Evolutionary conservation across 2,888 invertebrate genomes (phyloP), one percentile per base, ranked within the genome.

Genomic region (Sclerodermus sp.): DNA sequence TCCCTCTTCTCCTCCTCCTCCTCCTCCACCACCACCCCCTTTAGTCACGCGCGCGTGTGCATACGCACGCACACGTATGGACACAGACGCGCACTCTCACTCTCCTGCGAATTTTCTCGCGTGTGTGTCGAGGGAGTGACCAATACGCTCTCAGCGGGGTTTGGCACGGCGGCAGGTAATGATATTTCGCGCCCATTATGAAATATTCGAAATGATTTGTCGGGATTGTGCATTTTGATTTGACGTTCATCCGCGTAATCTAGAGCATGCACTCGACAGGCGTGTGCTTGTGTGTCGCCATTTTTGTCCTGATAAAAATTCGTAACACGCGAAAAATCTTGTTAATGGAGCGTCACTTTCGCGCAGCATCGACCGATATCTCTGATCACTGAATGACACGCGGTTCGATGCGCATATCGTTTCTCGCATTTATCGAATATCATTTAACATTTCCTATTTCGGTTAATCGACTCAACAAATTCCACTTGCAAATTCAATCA

Each of bases 141-240:
- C 17, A 41, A 47, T 37, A 23, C 47, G 36, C 47, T 29, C 41
- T 47, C 45, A 45, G 29, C 31, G 43, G 37, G 49, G 44, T 44
- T 57, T 51, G 57, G 60, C 55, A 57, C 53, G 57, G 57, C 60
- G 42, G 64, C 59, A 62, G 67, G 64, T 76, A 75, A 75, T 73
- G 73, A 74, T 71, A 73, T 76, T 76, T 75, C 67, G 68, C 70
- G 68, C 66, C 69, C 71, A 71, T 73, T 73, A 73, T 75, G 74
- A 76, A 76, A 76, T 76, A 75, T 73, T 73, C 72, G 70, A 71
- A 75, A 76, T 76, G 67, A 76, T 76, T 76, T 70, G 68, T 61
- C 67, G 66, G 69, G 66, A 73, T 73, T 72, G 73, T 70, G 70
- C 73, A 75, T 76, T 74, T 71, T 72, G 73, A 75, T 76, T 73